phyloP scores from a whole-genome alignment of 1,140 invertebrate species.

The Diorhabda elongata region DNA sequence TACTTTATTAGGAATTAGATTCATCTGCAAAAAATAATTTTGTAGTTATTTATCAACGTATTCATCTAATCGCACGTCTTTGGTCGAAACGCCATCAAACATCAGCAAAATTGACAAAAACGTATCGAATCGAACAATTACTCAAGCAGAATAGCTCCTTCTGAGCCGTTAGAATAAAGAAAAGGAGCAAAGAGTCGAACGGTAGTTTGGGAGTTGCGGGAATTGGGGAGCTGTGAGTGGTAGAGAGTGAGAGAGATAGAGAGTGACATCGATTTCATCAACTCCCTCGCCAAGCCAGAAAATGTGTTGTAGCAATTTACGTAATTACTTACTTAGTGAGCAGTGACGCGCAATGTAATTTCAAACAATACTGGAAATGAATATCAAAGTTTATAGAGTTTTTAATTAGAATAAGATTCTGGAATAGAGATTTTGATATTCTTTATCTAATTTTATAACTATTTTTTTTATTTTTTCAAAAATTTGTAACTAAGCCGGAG shows the following conservation, averaged over 20 bases:
- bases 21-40: too few species aligned
- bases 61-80: neutral
- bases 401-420: too few species aligned
- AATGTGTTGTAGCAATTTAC: slow-evolving; percentile 13
- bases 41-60: too few species aligned
- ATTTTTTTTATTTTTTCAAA: too few species aligned
- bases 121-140: slow-evolving; percentile 2
- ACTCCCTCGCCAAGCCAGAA: slow-evolving; percentile 4
- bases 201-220: neutral
- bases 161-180: neutral
- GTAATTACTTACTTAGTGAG: slow-evolving; percentile 11
- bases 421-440: too few species aligned
- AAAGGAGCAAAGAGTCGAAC: neutral
- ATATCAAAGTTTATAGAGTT: too few species aligned
- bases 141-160: neutral
- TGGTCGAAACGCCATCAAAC: neutral
- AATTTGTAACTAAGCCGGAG: too few species aligned
- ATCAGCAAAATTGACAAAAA: neutral
- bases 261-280: slow-evolving; percentile 13
- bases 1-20: too few species aligned
- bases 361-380: too few species aligned
- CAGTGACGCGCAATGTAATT: neutral
- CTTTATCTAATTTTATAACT: too few species aligned
- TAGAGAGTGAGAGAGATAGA: neutral
- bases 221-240: neutral